Conservation (phyloP, 2,797 vertebrate species). For the Pelobates cultripes region DNA sequence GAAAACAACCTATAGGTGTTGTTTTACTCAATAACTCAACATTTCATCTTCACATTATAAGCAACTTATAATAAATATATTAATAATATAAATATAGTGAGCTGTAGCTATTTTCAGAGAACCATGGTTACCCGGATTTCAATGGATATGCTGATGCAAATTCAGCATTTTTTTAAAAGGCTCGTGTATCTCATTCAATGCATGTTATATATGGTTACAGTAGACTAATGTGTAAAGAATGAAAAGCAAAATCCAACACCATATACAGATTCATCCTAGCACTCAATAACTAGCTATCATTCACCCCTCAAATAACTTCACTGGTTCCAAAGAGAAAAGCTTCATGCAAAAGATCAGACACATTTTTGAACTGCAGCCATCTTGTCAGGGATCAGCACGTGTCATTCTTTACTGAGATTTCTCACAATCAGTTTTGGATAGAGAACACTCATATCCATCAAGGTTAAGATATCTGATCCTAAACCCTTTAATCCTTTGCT, state of each 20-base stretch:
- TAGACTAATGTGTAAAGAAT: conserved; percentile 50
- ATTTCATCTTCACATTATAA: too few relatives aligned
- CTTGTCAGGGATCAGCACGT: conserved; percentile 68
- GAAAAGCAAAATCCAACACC: conserved; percentile 35
- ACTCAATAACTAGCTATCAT: conserved; percentile 69
- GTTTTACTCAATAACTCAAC: too few relatives aligned
- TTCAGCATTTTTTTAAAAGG: not conserved
- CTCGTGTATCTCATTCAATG: not conserved
- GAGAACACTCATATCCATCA: conserved; percentile 62
- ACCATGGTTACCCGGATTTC: too few relatives aligned
- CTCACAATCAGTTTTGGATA: conserved; percentile 68
- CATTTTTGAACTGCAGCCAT: conserved; percentile 69
- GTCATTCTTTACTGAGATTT: conserved; percentile 68
- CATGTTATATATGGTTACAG: conserved; percentile 9
- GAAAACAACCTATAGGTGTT: too few relatives aligned
- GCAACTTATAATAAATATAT: too few relatives aligned
- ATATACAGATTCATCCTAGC: conserved; percentile 57
- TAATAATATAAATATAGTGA: too few relatives aligned
- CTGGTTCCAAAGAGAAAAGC: conserved; percentile 59
- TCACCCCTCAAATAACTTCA: conserved; percentile 72
- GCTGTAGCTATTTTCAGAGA: too few relatives aligned
- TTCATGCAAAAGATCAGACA: conserved; percentile 77
- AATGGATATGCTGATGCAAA: too few relatives aligned
- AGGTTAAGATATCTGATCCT: conserved; percentile 54
- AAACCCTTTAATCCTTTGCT: conserved; percentile 43